Evolutionary conservation across 1,140 invertebrate genomes (phyloP), one percentile per base, ranked within the genome.

Genomic region (Wiebesia pumilae): DNA sequence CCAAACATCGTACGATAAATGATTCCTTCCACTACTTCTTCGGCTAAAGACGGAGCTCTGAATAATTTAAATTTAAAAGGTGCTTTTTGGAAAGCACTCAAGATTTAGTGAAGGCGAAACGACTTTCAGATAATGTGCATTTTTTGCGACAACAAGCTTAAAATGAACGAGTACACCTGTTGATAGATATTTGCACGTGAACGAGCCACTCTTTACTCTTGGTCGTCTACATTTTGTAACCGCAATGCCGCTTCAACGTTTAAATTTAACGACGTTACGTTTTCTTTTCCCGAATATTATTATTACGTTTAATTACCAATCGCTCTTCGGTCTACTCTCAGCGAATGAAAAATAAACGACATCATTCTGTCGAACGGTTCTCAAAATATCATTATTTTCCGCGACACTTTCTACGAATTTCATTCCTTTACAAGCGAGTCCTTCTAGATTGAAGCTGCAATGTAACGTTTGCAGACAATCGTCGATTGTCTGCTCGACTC

Each of bases 181-280:
- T 91, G 91, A 91, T 90, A 90, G 89, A 88, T 69, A 91, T 91
- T 91, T 90, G 90, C 91, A 91, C 90, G 87, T 89, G 91, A 91
- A 91, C 91, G 83, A 89, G 73, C 75, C 82, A 80, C 86, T 87
- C 89, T 89, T 85, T 88, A 3, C 65, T 43, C 54, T 12, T 54
- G 30, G 7, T 47, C 40, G 65, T 85, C 71, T 65, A 79, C 21
- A 58, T 73, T 85, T 81, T 35, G 65, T 81, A 78, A 81, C 21
- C 65, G 47, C 62, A 19, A 58, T 77, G 10, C 4, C 40, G 58
- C 71, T 21, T 69, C 43, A n/a, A 65, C 9, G 30, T 6, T 4
- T 77, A 78, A 78, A 47, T 30, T 58, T 65, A 30, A 73, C n/a
- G 33, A 73, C 21, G 19, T n/a, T 47, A 1, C 33, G 9, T 6